Evolutionary conservation across 2,888 invertebrate species (phyloP).

Genomic region (Beris chalybata): DNA sequence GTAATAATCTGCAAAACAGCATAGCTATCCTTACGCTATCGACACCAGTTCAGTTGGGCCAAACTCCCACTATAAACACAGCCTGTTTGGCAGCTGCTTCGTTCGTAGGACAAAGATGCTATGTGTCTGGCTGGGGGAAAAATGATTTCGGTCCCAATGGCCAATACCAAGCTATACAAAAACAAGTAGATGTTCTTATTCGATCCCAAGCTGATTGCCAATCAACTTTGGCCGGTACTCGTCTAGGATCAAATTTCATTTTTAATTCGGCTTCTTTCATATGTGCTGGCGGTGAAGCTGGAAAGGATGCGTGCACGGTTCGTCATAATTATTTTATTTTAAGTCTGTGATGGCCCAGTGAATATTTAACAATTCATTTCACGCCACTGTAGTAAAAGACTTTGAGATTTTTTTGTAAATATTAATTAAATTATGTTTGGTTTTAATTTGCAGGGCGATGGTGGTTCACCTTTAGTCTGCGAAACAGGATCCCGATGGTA

Average conservation of each 20-base stretch:
- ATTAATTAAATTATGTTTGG: conserved; percentile 1
- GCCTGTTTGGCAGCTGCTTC: conserved; percentile 62
- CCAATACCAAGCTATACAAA: conserved; percentile 67
- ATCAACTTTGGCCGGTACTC: conserved; percentile 63
- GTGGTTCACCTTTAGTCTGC: conserved; percentile 58
- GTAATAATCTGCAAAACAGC: conserved; percentile 75
- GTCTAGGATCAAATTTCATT: conserved; percentile 65
- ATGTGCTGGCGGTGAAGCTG: conserved; percentile 77
- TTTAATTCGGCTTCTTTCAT: conserved; percentile 70
- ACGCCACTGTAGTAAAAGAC: neutral
- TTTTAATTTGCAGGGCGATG: conserved; percentile 56
- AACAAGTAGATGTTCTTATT: conserved; percentile 75
- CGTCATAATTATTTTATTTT: conserved; percentile 44
- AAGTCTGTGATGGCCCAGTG: no score
- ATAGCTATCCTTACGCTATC: conserved; percentile 77
- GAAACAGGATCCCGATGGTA: conserved; percentile 50
- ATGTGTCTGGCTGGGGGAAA: conserved; percentile 88
- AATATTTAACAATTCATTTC: neutral
- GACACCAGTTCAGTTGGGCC: conserved; percentile 60
- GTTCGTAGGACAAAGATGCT: conserved; percentile 59
- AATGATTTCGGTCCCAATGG: conserved; percentile 66
- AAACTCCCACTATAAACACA: conserved; percentile 63
- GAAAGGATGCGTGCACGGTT: conserved; percentile 79
- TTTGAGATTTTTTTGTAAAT: conserved; percentile 1
- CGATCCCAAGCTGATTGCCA: conserved; percentile 69